phyloP scores from a whole-genome alignment of 2,888 invertebrate genomes.

The Microplitis deprimator region DNA sequence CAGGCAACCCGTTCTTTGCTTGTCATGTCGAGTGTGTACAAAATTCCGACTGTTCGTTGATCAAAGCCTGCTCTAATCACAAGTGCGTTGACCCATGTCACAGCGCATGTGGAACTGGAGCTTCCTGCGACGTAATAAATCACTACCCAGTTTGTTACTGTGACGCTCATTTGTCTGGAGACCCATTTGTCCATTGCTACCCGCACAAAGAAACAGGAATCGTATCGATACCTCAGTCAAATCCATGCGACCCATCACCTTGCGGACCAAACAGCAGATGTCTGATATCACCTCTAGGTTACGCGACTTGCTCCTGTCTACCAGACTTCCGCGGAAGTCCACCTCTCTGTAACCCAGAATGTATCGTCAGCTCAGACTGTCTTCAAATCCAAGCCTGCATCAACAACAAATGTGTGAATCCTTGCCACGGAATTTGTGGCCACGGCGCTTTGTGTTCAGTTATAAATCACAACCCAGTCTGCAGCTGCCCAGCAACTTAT shows the following conservation, averaged over 20 bases:
- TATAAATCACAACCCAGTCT: constrained; percentile 88
- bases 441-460: constrained; percentile 83
- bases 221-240: constrained; percentile 72
- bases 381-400: constrained; percentile 84
- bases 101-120: constrained; percentile 80
- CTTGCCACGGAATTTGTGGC: constrained; percentile 89
- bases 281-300: constrained; percentile 73
- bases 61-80: constrained; percentile 71
- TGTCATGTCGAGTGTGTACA: constrained; percentile 87
- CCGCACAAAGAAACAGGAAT: constrained; percentile 66
- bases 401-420: constrained; percentile 85
- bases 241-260: constrained; percentile 73
- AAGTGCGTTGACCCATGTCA: constrained; percentile 82
- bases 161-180: constrained; percentile 75
- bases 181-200: constrained; percentile 80
- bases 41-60: constrained; percentile 77
- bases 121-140: constrained; percentile 82
- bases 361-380: constrained; percentile 87
- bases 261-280: constrained; percentile 89
- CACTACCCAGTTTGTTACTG: constrained; percentile 87
- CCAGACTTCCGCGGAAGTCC: constrained; percentile 84
- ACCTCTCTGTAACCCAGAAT: constrained; percentile 88
- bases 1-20: constrained; percentile 84
- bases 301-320: constrained; percentile 79
- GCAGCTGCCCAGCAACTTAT: constrained; percentile 82